Conservation (phyloP, 2,888 invertebrate genomes). For the Nephrotoma flavescens region DNA sequence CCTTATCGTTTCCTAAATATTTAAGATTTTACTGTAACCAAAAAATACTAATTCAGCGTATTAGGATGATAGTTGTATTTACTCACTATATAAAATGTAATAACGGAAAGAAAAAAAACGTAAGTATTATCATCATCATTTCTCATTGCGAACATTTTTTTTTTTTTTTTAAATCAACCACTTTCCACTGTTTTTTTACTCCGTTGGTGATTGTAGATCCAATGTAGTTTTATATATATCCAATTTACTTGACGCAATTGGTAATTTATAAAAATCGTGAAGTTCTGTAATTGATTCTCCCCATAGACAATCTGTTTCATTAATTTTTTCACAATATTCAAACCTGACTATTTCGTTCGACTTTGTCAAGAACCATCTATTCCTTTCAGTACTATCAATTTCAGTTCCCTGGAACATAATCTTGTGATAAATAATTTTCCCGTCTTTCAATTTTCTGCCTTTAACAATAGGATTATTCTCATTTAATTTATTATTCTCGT, state of each 20-base stretch:
- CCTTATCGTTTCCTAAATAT: too few species aligned
- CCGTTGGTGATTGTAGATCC: background rate
- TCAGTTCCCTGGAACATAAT: background rate
- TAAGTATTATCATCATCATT: background rate
- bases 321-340: too few species aligned
- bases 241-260: background rate
- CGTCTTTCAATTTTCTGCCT: background rate
- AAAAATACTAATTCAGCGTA: too few species aligned
- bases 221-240: background rate
- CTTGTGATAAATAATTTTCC: constrained; percentile 1
- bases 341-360: too few species aligned
- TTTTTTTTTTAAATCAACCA: background rate
- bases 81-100: background rate
- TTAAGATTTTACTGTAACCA: too few species aligned
- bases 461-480: background rate
- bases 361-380: too few species aligned
- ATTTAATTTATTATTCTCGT: background rate
- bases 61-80: background rate
- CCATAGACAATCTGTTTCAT: background rate
- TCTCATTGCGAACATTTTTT: constrained; percentile 1
- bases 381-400: background rate
- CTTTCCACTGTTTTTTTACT: background rate
- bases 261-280: background rate
- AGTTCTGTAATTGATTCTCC: background rate
- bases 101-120: constrained; percentile 1